Percentiles rank a stretch among this genome's conserved stretches.
phyloP scores from a whole-genome alignment of 2,888 invertebrate species.

The Allolobophora icterica region DNA sequence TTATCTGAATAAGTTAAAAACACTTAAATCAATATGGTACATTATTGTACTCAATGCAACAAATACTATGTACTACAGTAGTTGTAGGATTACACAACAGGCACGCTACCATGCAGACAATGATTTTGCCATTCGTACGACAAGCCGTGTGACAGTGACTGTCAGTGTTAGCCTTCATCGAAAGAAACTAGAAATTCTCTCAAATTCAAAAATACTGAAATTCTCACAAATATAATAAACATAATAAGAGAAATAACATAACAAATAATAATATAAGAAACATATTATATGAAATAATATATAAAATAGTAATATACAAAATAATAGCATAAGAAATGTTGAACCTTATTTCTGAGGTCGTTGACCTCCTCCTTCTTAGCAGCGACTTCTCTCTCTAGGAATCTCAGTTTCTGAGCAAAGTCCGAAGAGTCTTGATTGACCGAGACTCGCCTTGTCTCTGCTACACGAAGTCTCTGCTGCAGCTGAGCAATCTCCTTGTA shows the following conservation, averaged over 20 bases:
- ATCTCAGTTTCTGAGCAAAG: constrained; percentile 53
- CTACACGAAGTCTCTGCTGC: neutral
- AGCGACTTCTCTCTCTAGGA: constrained; percentile 59
- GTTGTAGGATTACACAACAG: neutral
- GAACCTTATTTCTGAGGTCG: constrained; percentile 52
- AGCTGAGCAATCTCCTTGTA: constrained; percentile 51
- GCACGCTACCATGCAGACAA: neutral
- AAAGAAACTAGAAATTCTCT: neutral
- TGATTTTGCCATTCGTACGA: neutral
- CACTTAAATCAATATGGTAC: neutral
- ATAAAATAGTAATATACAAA: neutral
- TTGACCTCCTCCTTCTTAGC: constrained; percentile 57
- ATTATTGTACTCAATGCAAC: neutral
- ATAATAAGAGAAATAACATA: too few relatives aligned
- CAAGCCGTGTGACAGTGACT: neutral
- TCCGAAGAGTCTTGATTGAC: constrained; percentile 51
- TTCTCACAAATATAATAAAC: neutral
- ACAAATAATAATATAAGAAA: too few relatives aligned
- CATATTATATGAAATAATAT: neutral
- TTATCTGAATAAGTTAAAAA: constrained; percentile 30
- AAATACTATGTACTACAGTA: neutral
- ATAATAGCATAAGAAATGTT: neutral
- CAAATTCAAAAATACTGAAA: neutral
- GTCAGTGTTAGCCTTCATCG: neutral
- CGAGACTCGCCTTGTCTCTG: constrained; percentile 1